These are phyloP conservation scores for Zelleria hepariella DNA, from an alignment of 2,888 invertebrate species.

Conservation along the genomic window DNA sequence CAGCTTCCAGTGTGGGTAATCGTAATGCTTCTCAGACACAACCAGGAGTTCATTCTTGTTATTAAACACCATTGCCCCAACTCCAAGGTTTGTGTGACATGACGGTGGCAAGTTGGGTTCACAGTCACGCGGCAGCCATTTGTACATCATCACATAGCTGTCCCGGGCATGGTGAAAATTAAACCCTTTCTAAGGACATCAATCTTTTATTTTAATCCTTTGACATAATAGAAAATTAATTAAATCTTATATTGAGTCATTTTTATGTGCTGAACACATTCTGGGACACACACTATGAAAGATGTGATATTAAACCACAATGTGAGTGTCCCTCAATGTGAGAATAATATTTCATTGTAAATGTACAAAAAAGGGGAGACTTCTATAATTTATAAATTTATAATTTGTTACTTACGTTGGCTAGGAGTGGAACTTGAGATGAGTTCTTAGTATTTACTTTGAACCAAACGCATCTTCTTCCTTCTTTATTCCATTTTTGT, in stretches of 20 bases:
- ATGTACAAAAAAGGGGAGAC: background rate
- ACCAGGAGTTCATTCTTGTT: constrained; percentile 81
- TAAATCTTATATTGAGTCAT: background rate
- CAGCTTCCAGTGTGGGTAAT: constrained; percentile 85
- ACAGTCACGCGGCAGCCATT: constrained; percentile 79
- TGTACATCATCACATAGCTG: constrained; percentile 83
- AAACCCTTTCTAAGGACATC: constrained; percentile 80
- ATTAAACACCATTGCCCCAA: constrained; percentile 89
- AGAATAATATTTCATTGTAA: background rate
- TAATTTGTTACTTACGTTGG: constrained; percentile 65
- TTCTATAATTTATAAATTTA: background rate
- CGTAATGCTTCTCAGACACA: constrained; percentile 81
- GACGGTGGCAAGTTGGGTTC: constrained; percentile 80
- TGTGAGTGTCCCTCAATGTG: too few species aligned
- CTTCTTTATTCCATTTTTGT: constrained; percentile 74
- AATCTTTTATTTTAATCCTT: background rate
- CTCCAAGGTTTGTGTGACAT: constrained; percentile 83
- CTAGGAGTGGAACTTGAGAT: constrained; percentile 79
- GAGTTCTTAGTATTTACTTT: constrained; percentile 78
- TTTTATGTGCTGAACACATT: background rate
- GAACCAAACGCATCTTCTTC: constrained; percentile 85
- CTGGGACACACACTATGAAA: background rate
- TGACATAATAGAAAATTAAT: background rate
- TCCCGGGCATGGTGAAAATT: constrained; percentile 91
- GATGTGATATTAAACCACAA: too few species aligned